phyloP scores from a whole-genome alignment of 2,113 vertebrate genomes.

The Dipodomys stephensi region DNA sequence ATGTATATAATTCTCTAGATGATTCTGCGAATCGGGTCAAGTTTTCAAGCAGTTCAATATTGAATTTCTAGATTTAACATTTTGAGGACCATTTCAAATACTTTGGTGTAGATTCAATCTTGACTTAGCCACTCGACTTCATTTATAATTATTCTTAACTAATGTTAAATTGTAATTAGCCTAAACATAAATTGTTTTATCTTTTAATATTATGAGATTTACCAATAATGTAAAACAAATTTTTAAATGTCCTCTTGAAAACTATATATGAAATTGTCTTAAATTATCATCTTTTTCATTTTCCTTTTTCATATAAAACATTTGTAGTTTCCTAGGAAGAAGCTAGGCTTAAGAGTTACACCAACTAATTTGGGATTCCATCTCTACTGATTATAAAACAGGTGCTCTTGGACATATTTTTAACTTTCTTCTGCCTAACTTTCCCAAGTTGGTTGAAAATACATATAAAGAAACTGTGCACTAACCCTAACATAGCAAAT shows the following conservation, averaged over 20 bases:
- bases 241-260: constrained; percentile 22
- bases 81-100: constrained; percentile 57
- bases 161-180: constrained; percentile 32
- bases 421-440: constrained; percentile 29
- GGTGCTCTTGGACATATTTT: constrained; percentile 33
- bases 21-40: constrained; percentile 24
- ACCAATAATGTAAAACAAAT: constrained; percentile 14
- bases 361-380: not conserved
- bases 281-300: not conserved
- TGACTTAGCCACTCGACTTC: not conserved
- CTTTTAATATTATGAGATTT: constrained; percentile 32
- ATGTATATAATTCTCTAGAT: not conserved
- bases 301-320: not conserved
- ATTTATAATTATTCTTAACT: constrained; percentile 49
- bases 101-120: not conserved
- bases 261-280: not conserved
- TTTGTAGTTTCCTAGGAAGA: constrained; percentile 27
- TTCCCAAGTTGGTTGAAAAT: constrained; percentile 43
- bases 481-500: not conserved
- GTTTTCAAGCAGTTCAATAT: constrained; percentile 17
- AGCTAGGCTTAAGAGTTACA: not conserved
- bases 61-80: constrained; percentile 42
- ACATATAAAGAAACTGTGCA: constrained; percentile 49
- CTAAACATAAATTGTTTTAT: constrained; percentile 27
- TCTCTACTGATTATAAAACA: not conserved